phyloP scores from a whole-genome alignment of 2,888 invertebrate genomes.

The Drosophila emarginata region DNA sequence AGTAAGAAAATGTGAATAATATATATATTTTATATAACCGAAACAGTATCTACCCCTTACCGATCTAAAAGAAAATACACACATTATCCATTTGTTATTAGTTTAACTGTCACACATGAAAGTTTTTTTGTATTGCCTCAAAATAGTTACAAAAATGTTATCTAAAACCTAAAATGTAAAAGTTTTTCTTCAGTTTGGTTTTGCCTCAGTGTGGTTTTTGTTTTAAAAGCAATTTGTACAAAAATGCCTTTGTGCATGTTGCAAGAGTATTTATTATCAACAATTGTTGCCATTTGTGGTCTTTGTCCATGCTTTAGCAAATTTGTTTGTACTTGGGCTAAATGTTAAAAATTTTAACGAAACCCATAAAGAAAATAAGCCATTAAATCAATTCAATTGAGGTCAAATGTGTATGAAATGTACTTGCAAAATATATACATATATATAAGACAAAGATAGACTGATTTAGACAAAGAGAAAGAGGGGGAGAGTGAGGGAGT shows the following conservation, averaged over 20 bases:
- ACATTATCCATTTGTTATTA: neutral
- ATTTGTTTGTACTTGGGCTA: conserved; percentile 10
- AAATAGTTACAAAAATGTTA: neutral
- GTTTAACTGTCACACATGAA: too few relatives aligned
- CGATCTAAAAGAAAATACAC: too few relatives aligned
- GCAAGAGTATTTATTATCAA: conserved; percentile 5
- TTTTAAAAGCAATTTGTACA: conserved; percentile 7
- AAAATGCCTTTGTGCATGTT: conserved; percentile 6
- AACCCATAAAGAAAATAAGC: conserved; percentile 41
- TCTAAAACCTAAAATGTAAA: neutral
- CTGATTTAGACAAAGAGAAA: neutral
- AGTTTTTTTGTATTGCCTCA: neutral
- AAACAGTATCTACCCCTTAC: too few relatives aligned
- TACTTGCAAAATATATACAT: conserved; percentile 12
- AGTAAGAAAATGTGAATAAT: neutral
- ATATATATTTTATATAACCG: too few relatives aligned
- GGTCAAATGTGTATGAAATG: conserved; percentile 45
- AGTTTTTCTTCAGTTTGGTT: neutral
- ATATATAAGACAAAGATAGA: neutral
- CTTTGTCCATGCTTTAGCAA: conserved; percentile 3
- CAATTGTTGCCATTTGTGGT: conserved; percentile 11
- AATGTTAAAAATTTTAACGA: conserved; percentile 22
- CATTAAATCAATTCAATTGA: conserved; percentile 49
- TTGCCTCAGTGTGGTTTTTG: conserved; percentile 3
- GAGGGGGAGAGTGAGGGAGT: neutral